A percentile compares a stretch with the other conserved stretches of the same genome.
Evolutionary conservation across 2,113 vertebrate genomes (phyloP).

Genomic region (Pteruthius melanotis): DNA sequence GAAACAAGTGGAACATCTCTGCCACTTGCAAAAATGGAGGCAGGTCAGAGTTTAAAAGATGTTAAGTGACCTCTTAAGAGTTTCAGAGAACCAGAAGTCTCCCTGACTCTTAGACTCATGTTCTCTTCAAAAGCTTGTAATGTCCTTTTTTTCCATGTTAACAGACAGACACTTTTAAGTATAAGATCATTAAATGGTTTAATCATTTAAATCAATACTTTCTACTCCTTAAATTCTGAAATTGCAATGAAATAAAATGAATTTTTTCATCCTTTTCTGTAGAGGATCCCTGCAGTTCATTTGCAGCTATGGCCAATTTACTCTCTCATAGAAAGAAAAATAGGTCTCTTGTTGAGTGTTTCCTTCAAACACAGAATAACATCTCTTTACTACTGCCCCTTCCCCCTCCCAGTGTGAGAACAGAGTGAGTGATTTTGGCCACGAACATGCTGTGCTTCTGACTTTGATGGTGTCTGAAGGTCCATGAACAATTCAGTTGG

Average conservation of each 20-base stretch:
- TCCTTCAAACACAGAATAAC: not conserved
- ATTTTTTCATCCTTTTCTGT: not conserved
- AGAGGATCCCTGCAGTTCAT: not conserved
- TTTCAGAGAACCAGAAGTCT: not conserved
- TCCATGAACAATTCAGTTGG: not conserved
- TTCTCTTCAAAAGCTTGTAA: not conserved
- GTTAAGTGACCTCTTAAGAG: not conserved
- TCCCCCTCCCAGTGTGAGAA: not conserved
- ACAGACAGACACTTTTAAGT: not conserved
- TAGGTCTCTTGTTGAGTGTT: not conserved
- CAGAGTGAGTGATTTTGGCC: not conserved
- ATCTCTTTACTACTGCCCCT: not conserved
- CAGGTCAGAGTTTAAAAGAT: not conserved
- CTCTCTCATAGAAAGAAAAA: not conserved
- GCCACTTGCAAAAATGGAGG: not conserved
- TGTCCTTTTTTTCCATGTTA: not conserved
- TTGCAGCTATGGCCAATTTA: not conserved
- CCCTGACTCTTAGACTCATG: not conserved
- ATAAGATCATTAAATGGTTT: not conserved
- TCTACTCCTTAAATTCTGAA: not conserved
- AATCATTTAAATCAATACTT: not conserved
- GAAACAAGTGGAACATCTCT: not conserved
- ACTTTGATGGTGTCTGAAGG: not conserved
- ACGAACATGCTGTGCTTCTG: not conserved
- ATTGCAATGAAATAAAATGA: not conserved